Base-by-base conservation (phyloP, 2,888 invertebrate genomes). In the Prenolepis imparis region DNA sequence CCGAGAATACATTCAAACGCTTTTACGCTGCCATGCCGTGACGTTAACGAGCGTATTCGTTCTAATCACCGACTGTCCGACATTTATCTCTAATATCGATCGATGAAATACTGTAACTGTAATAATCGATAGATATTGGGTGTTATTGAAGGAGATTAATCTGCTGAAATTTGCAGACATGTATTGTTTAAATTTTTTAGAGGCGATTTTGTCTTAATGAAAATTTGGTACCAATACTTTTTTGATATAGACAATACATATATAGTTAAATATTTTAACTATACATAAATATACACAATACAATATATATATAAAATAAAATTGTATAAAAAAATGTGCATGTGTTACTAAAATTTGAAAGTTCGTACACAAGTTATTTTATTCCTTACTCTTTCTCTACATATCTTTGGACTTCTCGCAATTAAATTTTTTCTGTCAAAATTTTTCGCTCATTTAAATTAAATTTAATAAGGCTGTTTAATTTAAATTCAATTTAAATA, bases 1-100 rank as follows among this genome's bases (percentile, higher is more conserved):
- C 21, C 59, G 21, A 44, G 36, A 18, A 36, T 80, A 80, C 72
- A 80, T 80, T 80, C 78, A 48, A 80, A 72, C 59, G 78, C 78
- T 80, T 80, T 80, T 59, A 80, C 59, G 78, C 44, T 32, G 18
- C 18, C 44, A 18, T 57, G 70, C 18, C 44, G 21, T 57, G 70
- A 59, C 36, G 72, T 72, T 72, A 61, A 80, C 78, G 78, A 72
- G 78, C 72, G 36, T 78, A 80, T 80, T 72, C 78, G 78, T 80
- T 80, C 72, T 80, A 80, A 80, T 72, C 72, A 80, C 36, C 72
- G 21, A 32, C 63, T 41, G 41, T 3, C 28, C 70, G 78, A 70
- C 44, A 59, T 12, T 21, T 59, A 21, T 68, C n/a, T n/a, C 52
- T 70, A 59, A 80, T 72, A 1, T 36, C 6, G 59, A 21, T 61